These are phyloP conservation scores for Macropodus opercularis DNA, from an alignment of 2,797 vertebrate species.

Conservation along the genomic window DNA sequence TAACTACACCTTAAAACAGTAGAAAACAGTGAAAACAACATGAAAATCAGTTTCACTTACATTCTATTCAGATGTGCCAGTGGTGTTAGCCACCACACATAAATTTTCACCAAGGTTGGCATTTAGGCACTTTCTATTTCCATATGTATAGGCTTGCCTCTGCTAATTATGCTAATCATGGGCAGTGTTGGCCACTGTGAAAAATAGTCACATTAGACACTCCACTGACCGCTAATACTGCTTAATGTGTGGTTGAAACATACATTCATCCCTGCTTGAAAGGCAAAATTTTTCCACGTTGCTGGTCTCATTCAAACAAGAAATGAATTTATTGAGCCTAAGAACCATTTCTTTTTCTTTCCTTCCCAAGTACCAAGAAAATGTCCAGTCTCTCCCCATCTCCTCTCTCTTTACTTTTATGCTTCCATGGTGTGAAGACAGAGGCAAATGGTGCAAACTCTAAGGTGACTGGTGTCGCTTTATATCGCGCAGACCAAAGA, in stretches of 20 bases:
- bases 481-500: slow-evolving; percentile 71
- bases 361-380: slow-evolving; percentile 83
- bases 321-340: slow-evolving; percentile 95
- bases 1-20: slow-evolving; percentile 49
- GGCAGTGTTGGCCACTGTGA: slow-evolving; percentile 94
- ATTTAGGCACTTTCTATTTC: slow-evolving; percentile 94
- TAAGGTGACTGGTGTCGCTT: slow-evolving; percentile 81
- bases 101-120: slow-evolving; percentile 94
- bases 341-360: slow-evolving; percentile 82
- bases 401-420: slow-evolving; percentile 65
- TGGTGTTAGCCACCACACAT: slow-evolving; percentile 91
- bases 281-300: slow-evolving; percentile 96
- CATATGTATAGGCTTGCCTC: slow-evolving; percentile 97
- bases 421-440: slow-evolving; percentile 75
- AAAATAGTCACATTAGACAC: slow-evolving; percentile 98
- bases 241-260: slow-evolving; percentile 97
- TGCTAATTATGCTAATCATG: slow-evolving; percentile 98
- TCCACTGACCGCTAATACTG: slow-evolving; percentile 96
- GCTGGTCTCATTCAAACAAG: slow-evolving; percentile 95
- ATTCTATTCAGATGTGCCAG: slow-evolving; percentile 90
- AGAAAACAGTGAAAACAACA: slow-evolving; percentile 64
- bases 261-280: slow-evolving; percentile 94
- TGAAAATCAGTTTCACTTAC: slow-evolving; percentile 86
- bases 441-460: slow-evolving; percentile 72
- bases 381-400: slow-evolving; percentile 71